These are phyloP conservation scores for Arctopsyche grandis DNA, from an alignment of 1,140 invertebrate genomes.

Conservation along the genomic window DNA sequence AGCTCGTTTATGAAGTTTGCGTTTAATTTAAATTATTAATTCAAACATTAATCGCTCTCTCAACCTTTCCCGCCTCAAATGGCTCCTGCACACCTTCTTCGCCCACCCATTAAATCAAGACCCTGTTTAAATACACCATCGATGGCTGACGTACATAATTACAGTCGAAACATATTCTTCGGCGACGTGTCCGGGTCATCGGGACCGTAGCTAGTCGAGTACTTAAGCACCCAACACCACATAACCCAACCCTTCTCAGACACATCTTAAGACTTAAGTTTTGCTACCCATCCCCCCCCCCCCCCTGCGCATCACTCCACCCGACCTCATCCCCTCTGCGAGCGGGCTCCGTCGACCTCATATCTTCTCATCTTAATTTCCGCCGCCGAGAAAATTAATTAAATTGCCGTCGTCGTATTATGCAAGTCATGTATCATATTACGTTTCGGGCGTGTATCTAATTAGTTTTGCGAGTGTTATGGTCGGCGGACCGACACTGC, in stretches of 20 bases:
- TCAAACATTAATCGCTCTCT: conserved; percentile 45
- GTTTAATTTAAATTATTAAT: conserved; percentile 49
- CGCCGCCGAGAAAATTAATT: conserved; percentile 55
- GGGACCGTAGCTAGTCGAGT: no score
- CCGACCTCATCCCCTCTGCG: conserved; percentile 48
- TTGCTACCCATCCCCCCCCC: conserved; percentile 19
- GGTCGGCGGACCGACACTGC: conserved; percentile 38
- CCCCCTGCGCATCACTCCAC: conserved; percentile 52
- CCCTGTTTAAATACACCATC: no score
- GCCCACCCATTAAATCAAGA: not conserved
- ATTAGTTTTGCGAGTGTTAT: conserved; percentile 53
- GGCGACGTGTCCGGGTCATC: no score
- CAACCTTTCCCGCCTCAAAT: not conserved
- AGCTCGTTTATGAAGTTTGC: conserved; percentile 45
- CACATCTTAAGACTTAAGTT: conserved; percentile 10
- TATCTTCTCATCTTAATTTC: conserved; percentile 56
- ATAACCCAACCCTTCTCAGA: not conserved
- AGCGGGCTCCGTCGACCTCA: conserved; percentile 49
- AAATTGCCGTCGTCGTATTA: conserved; percentile 56
- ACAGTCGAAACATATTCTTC: no score
- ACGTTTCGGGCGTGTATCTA: conserved; percentile 55
- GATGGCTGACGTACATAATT: no score
- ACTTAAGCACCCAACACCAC: not conserved
- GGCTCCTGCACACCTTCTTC: not conserved
- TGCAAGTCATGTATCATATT: conserved; percentile 56